A percentile compares a stretch with the other conserved stretches of the same genome.
These are phyloP conservation scores for Chromoteleia sp. DNA, from an alignment of 2,888 invertebrate genomes.

Conservation along the genomic window DNA sequence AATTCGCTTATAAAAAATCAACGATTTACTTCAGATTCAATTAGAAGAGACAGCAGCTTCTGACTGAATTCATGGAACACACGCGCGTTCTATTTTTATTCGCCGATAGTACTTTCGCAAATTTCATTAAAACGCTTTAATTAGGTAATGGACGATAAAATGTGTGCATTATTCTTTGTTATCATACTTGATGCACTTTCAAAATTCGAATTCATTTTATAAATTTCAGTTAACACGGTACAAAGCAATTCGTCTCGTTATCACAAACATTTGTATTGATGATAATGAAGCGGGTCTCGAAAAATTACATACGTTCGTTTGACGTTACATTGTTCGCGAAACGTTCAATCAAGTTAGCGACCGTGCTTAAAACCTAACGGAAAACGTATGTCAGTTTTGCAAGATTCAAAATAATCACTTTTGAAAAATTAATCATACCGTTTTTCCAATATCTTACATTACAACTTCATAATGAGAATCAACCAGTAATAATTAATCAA, in stretches of 20 bases:
- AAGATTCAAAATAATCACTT: too few species aligned
- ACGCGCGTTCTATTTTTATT: slow-evolving; percentile 11
- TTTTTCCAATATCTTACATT: too few species aligned
- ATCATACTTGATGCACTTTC: slow-evolving; percentile 6
- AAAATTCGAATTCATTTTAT: slow-evolving; percentile 7
- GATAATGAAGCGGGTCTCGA: too few species aligned
- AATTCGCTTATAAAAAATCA: not conserved
- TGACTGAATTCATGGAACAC: not conserved
- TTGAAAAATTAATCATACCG: too few species aligned
- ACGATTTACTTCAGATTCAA: slow-evolving; percentile 4
- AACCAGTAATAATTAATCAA: too few species aligned
- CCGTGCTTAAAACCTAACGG: too few species aligned
- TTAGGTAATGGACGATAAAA: slow-evolving; percentile 35
- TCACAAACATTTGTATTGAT: not conserved
- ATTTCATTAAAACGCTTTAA: slow-evolving; percentile 23
- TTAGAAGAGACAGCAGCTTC: not conserved
- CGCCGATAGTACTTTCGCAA: slow-evolving; percentile 5
- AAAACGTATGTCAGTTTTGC: too few species aligned
- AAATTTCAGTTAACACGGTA: not conserved
- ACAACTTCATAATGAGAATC: too few species aligned
- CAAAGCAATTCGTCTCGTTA: slow-evolving; percentile 3
- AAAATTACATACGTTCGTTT: too few species aligned
- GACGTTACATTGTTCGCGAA: too few species aligned
- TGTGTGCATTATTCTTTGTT: slow-evolving; percentile 24
- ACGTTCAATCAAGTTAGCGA: too few species aligned